Base-by-base conservation (phyloP, 2,113 vertebrate species). In the Varanus salvator region DNA sequence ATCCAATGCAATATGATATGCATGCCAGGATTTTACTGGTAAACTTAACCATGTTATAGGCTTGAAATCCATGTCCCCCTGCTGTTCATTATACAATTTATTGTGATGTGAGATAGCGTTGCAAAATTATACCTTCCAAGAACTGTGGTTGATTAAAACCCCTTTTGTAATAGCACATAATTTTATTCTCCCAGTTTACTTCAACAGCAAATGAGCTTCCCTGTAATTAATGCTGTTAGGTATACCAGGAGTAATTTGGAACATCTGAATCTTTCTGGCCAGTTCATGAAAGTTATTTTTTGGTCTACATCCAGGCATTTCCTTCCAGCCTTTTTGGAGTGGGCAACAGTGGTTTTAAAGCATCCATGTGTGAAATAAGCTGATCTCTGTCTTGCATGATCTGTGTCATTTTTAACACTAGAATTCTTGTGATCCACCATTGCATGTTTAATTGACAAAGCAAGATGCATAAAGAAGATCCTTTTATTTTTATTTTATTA, bases 111-210 rank as follows among this genome's bases (percentile, higher is more conserved):
- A 57, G 19, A 4, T 57, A 44, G 44, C 8, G 1, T 78, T 66
- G n/a, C 44, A 77, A 31, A 87, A 78, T 48, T 38, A 68, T 27
- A 69, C 48, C 12, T 52, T 34, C 27, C 54, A 76, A 15, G 69
- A 76, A 50, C 48, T 52, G 11, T n/a, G 1, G n/a, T 60, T 7
- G 6, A 27, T 75, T 74, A 31, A 83, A n/a, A 23, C 1, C 34
- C 69, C 34, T 0, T 0, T 0, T 9, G 0, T 17, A 60, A 5
- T 48, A 71, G 72, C 86, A 0, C 19, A 6, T 3, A 48, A 38
- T 84, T 81, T 29, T 71, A 8, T 75, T n/a, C 4, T 76, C 31
- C 77, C 91, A 86, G 15, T 85, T 71, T 48, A 29, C 52, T 64
- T 86, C 23, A 76, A 38, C 11, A 60, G 72, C 34, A 60, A 11